These are phyloP conservation scores for Oreonectes daqikongensis DNA, from an alignment of 2,797 vertebrate genomes.

Conservation along the genomic window DNA sequence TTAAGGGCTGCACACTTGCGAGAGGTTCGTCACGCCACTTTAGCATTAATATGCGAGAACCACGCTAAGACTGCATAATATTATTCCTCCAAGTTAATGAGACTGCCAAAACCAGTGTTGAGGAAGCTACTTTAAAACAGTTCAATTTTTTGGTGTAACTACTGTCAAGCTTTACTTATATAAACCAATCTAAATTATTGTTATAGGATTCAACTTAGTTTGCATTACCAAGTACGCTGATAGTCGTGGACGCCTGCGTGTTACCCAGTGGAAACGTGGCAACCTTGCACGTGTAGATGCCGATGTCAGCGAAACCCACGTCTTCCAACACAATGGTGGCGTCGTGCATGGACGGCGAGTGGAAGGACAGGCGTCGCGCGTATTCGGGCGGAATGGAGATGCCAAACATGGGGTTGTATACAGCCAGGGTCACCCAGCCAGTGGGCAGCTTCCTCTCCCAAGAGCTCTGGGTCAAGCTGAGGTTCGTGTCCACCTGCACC, in stretches of 20 bases:
- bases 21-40: conserved; percentile 45
- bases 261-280: conserved; percentile 96
- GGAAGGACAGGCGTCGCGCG: conserved; percentile 85
- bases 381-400: conserved; percentile 90
- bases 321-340: conserved; percentile 91
- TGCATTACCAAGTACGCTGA: conserved; percentile 89
- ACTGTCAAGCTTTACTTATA: no score
- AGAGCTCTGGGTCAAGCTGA: conserved; percentile 90
- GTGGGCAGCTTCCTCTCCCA: conserved; percentile 91
- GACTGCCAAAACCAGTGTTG: conserved; percentile 9
- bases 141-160: no score
- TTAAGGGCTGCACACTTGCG: conserved; percentile 23
- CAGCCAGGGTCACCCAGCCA: conserved; percentile 87
- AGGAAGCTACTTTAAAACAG: background rate
- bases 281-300: conserved; percentile 94
- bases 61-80: conserved; percentile 10
- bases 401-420: conserved; percentile 91
- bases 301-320: conserved; percentile 90
- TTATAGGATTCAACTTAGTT: background rate
- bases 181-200: background rate
- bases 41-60: conserved; percentile 14
- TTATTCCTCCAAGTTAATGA: conserved; percentile 24
- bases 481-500: conserved; percentile 89
- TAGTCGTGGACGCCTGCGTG: conserved; percentile 86
- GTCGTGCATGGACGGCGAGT: conserved; percentile 87